phyloP scores from a whole-genome alignment of 2,888 invertebrate species.

The Alloscopus bannaensis region DNA sequence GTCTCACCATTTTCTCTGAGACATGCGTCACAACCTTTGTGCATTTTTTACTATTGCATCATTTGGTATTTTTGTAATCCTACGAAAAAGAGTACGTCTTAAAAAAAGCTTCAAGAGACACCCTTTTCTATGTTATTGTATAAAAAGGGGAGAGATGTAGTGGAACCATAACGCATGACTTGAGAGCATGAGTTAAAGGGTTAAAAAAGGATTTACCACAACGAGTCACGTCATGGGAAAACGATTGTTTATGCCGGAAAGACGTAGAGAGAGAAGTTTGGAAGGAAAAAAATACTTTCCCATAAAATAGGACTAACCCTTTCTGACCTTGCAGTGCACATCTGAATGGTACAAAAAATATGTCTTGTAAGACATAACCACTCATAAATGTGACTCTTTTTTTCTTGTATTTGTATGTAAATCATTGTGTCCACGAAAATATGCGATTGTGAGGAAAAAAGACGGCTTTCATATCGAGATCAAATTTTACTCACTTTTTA shows the following conservation, averaged over 20 bases:
- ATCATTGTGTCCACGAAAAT: constrained; percentile 2
- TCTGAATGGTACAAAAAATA: constrained; percentile 31
- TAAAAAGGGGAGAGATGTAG: constrained; percentile 13
- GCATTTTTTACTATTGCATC: constrained; percentile 31
- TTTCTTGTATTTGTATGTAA: constrained; percentile 4
- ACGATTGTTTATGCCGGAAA: constrained; percentile 45
- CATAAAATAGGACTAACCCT: constrained; percentile 63
- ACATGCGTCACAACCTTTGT: constrained; percentile 31
- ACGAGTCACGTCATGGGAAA: constrained; percentile 57
- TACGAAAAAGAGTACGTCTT: constrained; percentile 35
- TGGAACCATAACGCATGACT: neutral
- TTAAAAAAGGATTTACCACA: constrained; percentile 59
- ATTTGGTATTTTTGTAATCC: constrained; percentile 2
- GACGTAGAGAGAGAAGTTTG: constrained; percentile 29
- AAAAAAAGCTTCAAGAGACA: constrained; percentile 38
- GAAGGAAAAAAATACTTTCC: constrained; percentile 60
- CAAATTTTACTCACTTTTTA: neutral
- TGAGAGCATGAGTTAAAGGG: constrained; percentile 48
- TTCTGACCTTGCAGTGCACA: constrained; percentile 47
- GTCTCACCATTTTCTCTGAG: constrained; percentile 16
- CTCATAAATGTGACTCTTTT: neutral
- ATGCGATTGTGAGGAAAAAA: too few relatives aligned
- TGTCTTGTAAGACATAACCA: neutral
- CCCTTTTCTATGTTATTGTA: constrained; percentile 26
- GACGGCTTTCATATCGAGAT: too few relatives aligned